These are phyloP conservation scores for Amazona vittata DNA, from an alignment of 2,113 vertebrate species.

Conservation along the genomic window DNA sequence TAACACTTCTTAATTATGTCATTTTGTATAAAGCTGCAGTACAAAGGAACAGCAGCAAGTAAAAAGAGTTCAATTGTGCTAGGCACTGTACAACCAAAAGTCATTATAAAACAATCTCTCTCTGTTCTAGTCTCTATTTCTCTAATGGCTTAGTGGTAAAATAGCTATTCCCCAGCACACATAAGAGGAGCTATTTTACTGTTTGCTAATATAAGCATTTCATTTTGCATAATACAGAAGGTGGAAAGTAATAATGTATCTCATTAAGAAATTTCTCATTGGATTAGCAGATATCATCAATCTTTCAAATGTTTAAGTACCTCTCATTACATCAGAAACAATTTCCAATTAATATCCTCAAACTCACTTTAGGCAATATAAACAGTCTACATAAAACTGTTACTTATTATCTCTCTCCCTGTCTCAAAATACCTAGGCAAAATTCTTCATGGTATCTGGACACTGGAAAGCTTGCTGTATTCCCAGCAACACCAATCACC, in stretches of 20 bases:
- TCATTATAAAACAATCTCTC: conserved; percentile 41
- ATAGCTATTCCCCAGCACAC: conserved; percentile 22
- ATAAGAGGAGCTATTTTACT: conserved; percentile 12
- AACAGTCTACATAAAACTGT: background rate
- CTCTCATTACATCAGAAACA: background rate
- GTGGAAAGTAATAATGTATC: conserved; percentile 4
- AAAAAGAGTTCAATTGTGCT: background rate
- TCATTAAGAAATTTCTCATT: conserved; percentile 54
- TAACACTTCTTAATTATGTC: background rate
- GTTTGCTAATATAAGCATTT: conserved; percentile 52
- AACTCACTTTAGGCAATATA: background rate
- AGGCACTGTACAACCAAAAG: conserved; percentile 13
- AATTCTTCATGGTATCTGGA: background rate
- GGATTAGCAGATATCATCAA: background rate
- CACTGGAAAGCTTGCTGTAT: background rate
- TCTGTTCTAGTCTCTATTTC: conserved; percentile 1
- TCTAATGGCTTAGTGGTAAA: background rate
- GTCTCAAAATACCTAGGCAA: background rate
- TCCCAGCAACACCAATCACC: background rate
- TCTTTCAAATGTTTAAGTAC: conserved; percentile 35
- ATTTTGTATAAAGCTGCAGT: background rate
- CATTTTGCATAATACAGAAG: conserved; percentile 38
- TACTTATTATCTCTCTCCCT: background rate
- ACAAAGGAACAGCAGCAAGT: background rate
- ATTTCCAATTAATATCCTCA: conserved; percentile 1